Percentiles rank a stretch among this genome's conserved stretches.
Evolutionary conservation across 2,113 vertebrate genomes (phyloP).

Genomic region (Nannospalax galili): DNA sequence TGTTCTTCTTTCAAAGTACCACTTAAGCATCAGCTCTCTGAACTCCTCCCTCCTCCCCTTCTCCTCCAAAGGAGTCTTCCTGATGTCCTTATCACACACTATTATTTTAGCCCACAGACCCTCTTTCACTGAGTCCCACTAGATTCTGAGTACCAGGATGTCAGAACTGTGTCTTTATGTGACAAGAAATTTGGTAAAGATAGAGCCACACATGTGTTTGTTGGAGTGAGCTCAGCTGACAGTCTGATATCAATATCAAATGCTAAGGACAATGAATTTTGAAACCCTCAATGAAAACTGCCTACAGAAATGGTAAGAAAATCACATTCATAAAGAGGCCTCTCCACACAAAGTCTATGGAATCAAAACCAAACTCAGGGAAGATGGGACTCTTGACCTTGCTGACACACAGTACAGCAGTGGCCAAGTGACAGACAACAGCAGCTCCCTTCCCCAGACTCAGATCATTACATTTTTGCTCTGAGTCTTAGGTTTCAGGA

Average conservation of each 20-base stretch:
- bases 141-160: background rate
- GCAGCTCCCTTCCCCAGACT: background rate
- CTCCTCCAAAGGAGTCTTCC: background rate
- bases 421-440: background rate
- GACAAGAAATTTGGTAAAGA: background rate
- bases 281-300: background rate
- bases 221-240: background rate
- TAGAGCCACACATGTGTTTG: background rate
- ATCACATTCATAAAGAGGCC: background rate
- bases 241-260: background rate
- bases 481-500: background rate
- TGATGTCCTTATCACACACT: background rate
- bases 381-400: background rate
- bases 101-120: background rate
- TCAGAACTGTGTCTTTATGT: background rate
- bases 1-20: background rate
- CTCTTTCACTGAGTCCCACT: background rate
- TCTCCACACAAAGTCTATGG: background rate
- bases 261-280: background rate
- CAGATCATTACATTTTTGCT: background rate
- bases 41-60: background rate
- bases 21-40: background rate
- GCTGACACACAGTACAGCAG: background rate
- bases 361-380: conserved; percentile 19
- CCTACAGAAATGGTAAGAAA: background rate